Evolutionary conservation across 2,797 vertebrate species (phyloP).

Genomic region (Huso huso): DNA sequence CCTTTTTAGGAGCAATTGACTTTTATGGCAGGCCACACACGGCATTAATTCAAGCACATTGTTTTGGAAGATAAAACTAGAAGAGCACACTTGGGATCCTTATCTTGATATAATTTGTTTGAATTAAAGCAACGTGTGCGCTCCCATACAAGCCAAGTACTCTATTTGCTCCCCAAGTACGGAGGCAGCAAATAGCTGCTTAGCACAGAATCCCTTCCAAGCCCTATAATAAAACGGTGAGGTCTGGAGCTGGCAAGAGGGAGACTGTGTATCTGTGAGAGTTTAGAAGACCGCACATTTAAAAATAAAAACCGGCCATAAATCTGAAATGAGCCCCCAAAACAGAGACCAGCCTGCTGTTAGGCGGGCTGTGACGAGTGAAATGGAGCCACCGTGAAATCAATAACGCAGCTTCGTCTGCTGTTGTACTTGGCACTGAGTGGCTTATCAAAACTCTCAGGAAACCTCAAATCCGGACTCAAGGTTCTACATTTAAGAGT

Average conservation of each 20-base stretch:
- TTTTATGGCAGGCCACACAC: too few relatives aligned
- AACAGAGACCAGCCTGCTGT: slow-evolving; percentile 14
- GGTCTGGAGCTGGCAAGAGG: slow-evolving; percentile 19
- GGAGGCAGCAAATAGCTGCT: slow-evolving; percentile 20
- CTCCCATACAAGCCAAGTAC: slow-evolving; percentile 15
- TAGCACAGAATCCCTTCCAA: slow-evolving; percentile 16
- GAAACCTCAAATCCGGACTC: neutral
- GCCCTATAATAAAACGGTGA: slow-evolving; percentile 15
- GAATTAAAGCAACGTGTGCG: slow-evolving; percentile 17
- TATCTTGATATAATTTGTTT: slow-evolving; percentile 23
- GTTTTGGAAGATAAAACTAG: too few relatives aligned
- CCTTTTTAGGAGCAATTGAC: too few relatives aligned
- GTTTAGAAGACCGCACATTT: slow-evolving; percentile 20
- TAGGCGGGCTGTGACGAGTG: slow-evolving; percentile 7
- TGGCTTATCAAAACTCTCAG: neutral
- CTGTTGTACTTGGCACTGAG: neutral
- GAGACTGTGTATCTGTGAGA: slow-evolving; percentile 15
- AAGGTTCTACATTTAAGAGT: neutral
- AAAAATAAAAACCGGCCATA: slow-evolving; percentile 19
- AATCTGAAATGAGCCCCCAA: slow-evolving; percentile 7
- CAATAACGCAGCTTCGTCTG: neutral
- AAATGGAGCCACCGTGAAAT: slow-evolving; percentile 1
- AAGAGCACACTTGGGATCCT: slow-evolving; percentile 11
- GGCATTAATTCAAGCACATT: too few relatives aligned
- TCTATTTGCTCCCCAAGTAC: slow-evolving; percentile 18